Conservation (phyloP, 2,797 vertebrate species). For the Pseudochirops corinnae region DNA sequence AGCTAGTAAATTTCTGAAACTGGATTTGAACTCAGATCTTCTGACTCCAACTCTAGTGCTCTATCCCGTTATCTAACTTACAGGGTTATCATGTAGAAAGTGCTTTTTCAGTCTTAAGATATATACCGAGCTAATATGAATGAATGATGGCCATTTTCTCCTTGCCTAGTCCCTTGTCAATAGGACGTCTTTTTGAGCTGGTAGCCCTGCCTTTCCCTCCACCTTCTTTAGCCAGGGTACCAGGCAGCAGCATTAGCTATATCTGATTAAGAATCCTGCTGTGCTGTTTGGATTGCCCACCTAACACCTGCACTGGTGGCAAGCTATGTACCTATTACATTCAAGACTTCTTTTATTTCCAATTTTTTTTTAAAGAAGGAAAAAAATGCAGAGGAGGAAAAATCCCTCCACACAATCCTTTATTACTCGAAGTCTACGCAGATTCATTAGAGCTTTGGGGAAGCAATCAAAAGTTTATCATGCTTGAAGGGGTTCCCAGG, state of each 20-base stretch:
- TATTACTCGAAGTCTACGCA: slow-evolving; percentile 70
- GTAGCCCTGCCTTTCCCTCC: accelerated
- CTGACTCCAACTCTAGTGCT: background rate
- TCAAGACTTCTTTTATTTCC: background rate
- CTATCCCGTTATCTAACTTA: background rate
- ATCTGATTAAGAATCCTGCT: background rate
- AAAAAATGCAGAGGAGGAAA: slow-evolving; percentile 49
- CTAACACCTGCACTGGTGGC: background rate
- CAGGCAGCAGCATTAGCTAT: background rate
- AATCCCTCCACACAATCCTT: slow-evolving; percentile 41
- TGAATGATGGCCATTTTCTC: background rate
- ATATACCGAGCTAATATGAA: background rate
- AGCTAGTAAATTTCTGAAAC: background rate
- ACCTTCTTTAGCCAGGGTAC: background rate
- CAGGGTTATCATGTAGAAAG: background rate
- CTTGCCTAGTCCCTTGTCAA: background rate
- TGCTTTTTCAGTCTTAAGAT: background rate
- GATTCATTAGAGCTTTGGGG: slow-evolving; percentile 83
- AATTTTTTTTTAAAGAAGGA: slow-evolving; percentile 55
- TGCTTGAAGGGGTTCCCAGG: slow-evolving; percentile 82
- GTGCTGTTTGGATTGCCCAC: background rate
- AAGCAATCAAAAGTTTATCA: slow-evolving; percentile 85
- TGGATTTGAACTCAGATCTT: background rate
- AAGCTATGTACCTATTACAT: background rate
- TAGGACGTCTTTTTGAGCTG: background rate